Conservation (phyloP, 2,113 vertebrate genomes). For the Myotis brandtii region DNA sequence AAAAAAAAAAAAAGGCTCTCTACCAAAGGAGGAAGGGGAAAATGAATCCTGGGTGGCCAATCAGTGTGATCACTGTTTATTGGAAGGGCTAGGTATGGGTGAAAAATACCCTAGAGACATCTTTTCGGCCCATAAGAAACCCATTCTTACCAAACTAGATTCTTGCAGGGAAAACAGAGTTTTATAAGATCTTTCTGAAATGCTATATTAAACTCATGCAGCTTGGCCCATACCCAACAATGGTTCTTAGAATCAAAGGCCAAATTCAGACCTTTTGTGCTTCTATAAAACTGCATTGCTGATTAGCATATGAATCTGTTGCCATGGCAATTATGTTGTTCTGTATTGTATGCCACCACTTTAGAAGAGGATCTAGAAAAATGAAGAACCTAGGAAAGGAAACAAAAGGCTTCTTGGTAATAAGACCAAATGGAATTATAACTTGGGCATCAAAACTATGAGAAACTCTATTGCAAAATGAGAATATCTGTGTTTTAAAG, state of each 20-base stretch:
- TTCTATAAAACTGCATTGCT: background rate
- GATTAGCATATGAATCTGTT: conserved; percentile 51
- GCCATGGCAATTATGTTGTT: background rate
- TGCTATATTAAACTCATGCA: background rate
- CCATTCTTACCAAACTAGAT: background rate
- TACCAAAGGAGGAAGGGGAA: background rate
- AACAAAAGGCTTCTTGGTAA: background rate
- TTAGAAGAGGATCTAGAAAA: conserved; percentile 10
- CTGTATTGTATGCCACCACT: background rate
- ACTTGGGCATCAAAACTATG: background rate
- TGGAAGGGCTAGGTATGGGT: background rate
- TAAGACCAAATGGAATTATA: background rate
- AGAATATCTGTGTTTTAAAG: background rate
- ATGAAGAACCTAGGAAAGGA: background rate
- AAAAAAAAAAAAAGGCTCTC: background rate
- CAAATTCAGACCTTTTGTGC: background rate
- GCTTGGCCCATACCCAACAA: background rate
- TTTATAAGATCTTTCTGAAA: conserved; percentile 3
- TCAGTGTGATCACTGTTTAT: background rate
- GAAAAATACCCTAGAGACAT: background rate
- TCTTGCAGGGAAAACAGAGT: background rate
- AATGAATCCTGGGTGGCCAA: background rate
- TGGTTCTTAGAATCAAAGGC: background rate
- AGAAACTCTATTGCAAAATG: background rate
- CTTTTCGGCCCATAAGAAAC: background rate